phyloP scores from a whole-genome alignment of 2,113 vertebrate genomes.

The Pyxicephalus adspersus region DNA sequence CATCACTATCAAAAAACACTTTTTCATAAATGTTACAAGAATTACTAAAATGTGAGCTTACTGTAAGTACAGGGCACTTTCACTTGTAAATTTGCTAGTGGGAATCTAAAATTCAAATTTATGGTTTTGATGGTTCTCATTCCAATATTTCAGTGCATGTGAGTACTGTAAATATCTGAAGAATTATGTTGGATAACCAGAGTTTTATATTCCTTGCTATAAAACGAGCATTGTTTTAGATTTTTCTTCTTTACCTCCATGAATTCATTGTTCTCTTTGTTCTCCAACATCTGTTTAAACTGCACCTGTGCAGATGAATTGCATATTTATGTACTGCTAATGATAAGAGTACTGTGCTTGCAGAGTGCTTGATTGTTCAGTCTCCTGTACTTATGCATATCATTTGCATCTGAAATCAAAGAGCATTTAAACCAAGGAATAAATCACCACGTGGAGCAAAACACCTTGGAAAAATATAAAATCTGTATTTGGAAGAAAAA shows the following conservation, averaged over 20 bases:
- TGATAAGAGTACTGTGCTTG: constrained; percentile 62
- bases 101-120: too few relatives aligned
- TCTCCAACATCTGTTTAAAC: constrained; percentile 51
- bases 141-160: not conserved
- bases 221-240: not conserved
- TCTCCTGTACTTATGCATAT: constrained; percentile 64
- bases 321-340: constrained; percentile 60
- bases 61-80: too few relatives aligned
- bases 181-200: too few relatives aligned
- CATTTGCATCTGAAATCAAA: constrained; percentile 61
- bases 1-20: too few relatives aligned
- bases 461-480: too few relatives aligned
- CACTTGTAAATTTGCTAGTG: too few relatives aligned
- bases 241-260: not conserved
- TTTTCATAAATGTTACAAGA: too few relatives aligned
- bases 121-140: not conserved
- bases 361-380: constrained; percentile 60
- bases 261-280: constrained; percentile 52
- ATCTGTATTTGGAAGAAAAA: too few relatives aligned
- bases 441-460: not conserved
- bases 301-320: not conserved
- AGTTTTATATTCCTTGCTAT: too few relatives aligned
- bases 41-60: too few relatives aligned
- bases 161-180: not conserved
- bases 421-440: constrained; percentile 5